These are phyloP conservation scores for Tillus elongatus DNA, from an alignment of 2,888 invertebrate species.

Conservation along the genomic window DNA sequence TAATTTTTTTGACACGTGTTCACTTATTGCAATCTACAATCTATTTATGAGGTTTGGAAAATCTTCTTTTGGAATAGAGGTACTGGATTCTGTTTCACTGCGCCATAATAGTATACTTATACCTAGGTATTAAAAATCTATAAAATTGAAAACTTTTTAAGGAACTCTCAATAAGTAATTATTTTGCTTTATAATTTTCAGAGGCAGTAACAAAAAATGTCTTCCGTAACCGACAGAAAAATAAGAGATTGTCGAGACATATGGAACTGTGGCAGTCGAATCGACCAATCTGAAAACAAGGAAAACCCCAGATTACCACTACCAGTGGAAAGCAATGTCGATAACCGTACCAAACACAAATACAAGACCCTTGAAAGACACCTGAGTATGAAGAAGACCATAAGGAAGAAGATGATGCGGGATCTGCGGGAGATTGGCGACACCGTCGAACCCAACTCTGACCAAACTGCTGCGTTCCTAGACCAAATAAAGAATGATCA, in stretches of 20 bases:
- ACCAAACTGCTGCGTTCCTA: slow-evolving; percentile 36
- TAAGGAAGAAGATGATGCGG: slow-evolving; percentile 76
- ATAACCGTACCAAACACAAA: slow-evolving; percentile 57
- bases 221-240: slow-evolving; percentile 55
- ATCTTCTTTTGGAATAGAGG: too few species aligned
- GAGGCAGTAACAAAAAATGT: slow-evolving; percentile 52
- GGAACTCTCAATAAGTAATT: too few species aligned
- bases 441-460: slow-evolving; percentile 28
- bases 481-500: slow-evolving; percentile 42
- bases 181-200: too few species aligned
- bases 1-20: too few species aligned
- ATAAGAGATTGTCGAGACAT: slow-evolving; percentile 67
- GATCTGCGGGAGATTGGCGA: slow-evolving; percentile 60
- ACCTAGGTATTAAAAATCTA: too few species aligned
- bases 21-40: too few species aligned
- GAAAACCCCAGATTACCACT: slow-evolving; percentile 42
- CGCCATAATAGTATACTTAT: too few species aligned
- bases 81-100: too few species aligned
- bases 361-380: slow-evolving; percentile 69
- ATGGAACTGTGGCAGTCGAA: slow-evolving; percentile 29
- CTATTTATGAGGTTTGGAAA: too few species aligned
- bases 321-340: slow-evolving; percentile 43
- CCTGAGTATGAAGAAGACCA: slow-evolving; percentile 80
- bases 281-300: slow-evolving; percentile 34
- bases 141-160: too few species aligned